Evolutionary conservation across 1,140 invertebrate genomes (phyloP), one percentile per base, ranked within the genome.

Genomic region (Drosophila fuyamai): DNA sequence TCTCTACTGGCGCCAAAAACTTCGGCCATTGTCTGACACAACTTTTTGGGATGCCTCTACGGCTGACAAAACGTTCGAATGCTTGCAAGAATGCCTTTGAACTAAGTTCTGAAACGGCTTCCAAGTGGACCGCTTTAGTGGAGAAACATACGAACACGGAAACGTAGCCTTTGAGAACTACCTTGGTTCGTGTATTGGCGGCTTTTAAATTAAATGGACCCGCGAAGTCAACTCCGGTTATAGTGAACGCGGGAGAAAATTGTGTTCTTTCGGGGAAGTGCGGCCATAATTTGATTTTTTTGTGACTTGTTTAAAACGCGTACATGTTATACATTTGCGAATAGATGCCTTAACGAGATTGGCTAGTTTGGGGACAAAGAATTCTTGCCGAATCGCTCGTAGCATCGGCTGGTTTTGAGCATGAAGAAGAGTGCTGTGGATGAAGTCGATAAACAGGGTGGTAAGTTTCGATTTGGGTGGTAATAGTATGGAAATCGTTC

Each of bases 201-300:
- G 44, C 44, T 18, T 47, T 23, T 47, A 23, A 5, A 12, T 47
- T 47, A 12, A 47, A 47, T 7, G 44, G 44, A 18, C 44, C 44
- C 12, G 16, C 16, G 12, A 47, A 47, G 44, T 18, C 4, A 47
- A 47, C 16, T 16, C 44, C 29, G 8, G 29, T 32, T 32, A 32
- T 8, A 7, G 29, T 18, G 10, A 47, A 47, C 16, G n/a, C n/a
- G 12, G 16, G 18, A 5, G 44, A 18, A 18, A 47, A 18, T 12
- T 47, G 16, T 6, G 44, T 47, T 47, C 16, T 47, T 47, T 47
- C 44, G n/a, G 16, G 44, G 16, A 18, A 46, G 44, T 18, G 44
- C 16, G 10, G 44, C 16, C 44, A 47, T 47, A 18, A 47, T 47
- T 12, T 47, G 44, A 5, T 47, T 18, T 47, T n/a, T 47, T 9